Evolutionary conservation across 92 coral and sea anemone genomes (phyloP).

Genomic region (Porites lobata): DNA sequence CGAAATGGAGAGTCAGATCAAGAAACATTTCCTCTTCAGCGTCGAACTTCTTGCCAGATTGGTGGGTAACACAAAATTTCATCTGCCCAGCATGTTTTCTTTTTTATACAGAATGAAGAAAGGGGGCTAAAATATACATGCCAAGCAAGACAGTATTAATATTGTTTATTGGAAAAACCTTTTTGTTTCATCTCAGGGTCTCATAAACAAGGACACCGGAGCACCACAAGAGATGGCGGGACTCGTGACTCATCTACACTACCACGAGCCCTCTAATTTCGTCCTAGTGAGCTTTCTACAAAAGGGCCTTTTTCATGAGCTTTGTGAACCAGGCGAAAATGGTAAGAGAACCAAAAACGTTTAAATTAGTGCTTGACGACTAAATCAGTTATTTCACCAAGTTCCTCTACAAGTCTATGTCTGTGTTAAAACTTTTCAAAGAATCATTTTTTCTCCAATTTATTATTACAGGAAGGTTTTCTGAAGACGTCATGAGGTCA

Average conservation of each 20-base stretch:
- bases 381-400: no score
- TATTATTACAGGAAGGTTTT: slow-evolving; percentile 28
- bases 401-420: no score
- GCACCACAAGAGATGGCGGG: slow-evolving; percentile 85
- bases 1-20: slow-evolving; percentile 70
- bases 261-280: slow-evolving; percentile 84
- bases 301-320: slow-evolving; percentile 71
- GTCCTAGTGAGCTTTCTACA: slow-evolving; percentile 74
- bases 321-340: slow-evolving; percentile 47
- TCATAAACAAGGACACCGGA: slow-evolving; percentile 66
- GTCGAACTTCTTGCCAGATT: slow-evolving; percentile 80
- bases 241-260: slow-evolving; percentile 88
- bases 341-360: background rate
- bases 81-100: no score
- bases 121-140: no score
- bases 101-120: no score
- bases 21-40: slow-evolving; percentile 85
- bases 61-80: slow-evolving; percentile 47
- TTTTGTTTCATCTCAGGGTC: slow-evolving; percentile 44
- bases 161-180: no score
- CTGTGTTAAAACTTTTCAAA: background rate
- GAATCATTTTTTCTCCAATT: background rate
- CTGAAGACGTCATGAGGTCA: slow-evolving; percentile 64
- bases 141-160: no score
- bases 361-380: no score